Evolutionary conservation across 2,113 vertebrate genomes (phyloP).

Genomic region (Okapia johnstoni): DNA sequence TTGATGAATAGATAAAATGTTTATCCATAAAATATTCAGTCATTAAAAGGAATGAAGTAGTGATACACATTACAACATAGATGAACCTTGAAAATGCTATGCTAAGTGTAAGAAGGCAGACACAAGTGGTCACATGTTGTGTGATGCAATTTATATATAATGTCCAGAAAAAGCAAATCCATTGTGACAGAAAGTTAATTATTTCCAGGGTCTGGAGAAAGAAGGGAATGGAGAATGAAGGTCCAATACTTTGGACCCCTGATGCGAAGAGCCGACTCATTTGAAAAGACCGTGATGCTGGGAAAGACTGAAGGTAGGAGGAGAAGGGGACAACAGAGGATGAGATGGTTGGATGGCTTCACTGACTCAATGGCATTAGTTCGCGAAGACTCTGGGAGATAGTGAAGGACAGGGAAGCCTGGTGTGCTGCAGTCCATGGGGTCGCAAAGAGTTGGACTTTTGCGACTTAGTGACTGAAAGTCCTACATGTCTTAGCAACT

Average conservation of each 20-base stretch:
- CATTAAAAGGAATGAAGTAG: background rate
- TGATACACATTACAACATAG: background rate
- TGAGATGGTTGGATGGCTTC: background rate
- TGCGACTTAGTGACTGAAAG: background rate
- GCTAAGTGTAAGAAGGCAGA: background rate
- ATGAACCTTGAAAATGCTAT: background rate
- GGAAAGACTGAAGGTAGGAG: background rate
- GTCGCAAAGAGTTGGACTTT: background rate
- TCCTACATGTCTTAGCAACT: background rate
- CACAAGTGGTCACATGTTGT: background rate
- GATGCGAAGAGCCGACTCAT: background rate
- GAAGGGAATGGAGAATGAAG: background rate
- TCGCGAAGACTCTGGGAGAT: accelerated
- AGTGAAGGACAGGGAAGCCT: background rate
- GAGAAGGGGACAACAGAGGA: background rate
- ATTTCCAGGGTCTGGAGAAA: background rate
- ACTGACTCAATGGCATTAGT: background rate
- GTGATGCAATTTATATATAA: background rate
- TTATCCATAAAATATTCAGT: background rate
- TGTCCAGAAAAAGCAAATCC: background rate
- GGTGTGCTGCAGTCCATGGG: background rate
- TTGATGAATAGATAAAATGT: background rate
- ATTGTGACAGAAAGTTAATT: background rate
- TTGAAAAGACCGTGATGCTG: background rate
- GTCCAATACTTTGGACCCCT: background rate